These are phyloP conservation scores for Crossaster papposus DNA, from an alignment of 53 echinoderm and acorn worm species.

Conservation along the genomic window DNA sequence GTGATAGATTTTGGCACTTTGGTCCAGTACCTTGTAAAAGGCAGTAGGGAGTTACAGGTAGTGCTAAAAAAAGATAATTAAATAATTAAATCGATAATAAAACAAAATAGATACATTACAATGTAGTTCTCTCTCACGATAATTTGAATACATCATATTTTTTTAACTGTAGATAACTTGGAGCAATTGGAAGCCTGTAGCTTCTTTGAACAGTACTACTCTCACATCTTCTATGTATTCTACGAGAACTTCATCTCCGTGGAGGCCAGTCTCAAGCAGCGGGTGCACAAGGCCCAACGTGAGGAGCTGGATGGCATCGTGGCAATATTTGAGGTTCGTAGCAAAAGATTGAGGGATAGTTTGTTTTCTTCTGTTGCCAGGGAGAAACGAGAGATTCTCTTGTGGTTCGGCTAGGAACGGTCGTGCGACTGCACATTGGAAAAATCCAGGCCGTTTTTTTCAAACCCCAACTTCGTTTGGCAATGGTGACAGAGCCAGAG, in stretches of 20 bases:
- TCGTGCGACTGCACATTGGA: too few species aligned
- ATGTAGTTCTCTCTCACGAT: background rate
- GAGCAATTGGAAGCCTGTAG: constrained; percentile 71
- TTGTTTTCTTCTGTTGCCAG: background rate
- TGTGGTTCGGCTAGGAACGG: too few species aligned
- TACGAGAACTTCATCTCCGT: constrained; percentile 90
- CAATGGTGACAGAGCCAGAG: too few species aligned
- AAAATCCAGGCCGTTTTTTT: too few species aligned
- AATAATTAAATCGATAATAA: too few species aligned
- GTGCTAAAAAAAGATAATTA: too few species aligned
- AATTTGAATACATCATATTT: background rate
- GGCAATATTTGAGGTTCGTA: constrained; percentile 81
- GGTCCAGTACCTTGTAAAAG: too few species aligned
- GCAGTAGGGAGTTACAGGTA: too few species aligned
- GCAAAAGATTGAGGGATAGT: background rate
- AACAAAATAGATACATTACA: too few species aligned
- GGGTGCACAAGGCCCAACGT: constrained; percentile 88
- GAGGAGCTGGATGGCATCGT: constrained; percentile 92
- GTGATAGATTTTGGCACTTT: too few species aligned
- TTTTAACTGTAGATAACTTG: constrained; percentile 61
- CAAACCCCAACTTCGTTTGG: too few species aligned
- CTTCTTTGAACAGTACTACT: constrained; percentile 97
- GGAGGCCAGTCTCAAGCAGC: constrained; percentile 84
- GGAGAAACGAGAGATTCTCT: background rate
- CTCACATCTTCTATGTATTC: constrained; percentile 96